Conservation (phyloP, 2,797 vertebrate species). For the Hapalemur alaotrensis region DNA sequence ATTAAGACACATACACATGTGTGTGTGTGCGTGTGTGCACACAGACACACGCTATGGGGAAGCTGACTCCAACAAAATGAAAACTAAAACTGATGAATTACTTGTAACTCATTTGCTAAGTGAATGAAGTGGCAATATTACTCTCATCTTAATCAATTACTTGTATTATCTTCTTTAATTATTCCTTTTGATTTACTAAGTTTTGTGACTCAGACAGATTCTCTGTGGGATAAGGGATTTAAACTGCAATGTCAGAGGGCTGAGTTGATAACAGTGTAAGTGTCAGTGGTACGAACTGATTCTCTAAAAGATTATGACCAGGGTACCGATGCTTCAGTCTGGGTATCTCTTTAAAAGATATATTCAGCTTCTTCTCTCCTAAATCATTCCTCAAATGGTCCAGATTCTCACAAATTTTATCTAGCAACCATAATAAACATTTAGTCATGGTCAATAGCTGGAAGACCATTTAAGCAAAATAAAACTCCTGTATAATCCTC, state of each 20-base stretch:
- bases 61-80: background rate
- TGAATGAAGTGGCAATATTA: background rate
- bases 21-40: background rate
- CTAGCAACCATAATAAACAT: background rate
- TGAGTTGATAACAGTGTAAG: background rate
- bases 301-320: background rate
- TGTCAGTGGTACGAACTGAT: background rate
- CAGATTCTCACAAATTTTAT: background rate
- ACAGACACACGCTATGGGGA: background rate
- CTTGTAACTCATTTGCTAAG: background rate
- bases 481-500: background rate
- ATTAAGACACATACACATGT: background rate
- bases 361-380: background rate
- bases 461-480: background rate
- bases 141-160: background rate
- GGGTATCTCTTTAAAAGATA: background rate
- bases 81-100: background rate
- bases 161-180: background rate
- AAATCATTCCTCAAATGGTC: background rate
- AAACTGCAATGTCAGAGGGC: background rate
- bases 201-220: background rate
- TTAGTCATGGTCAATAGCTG: background rate
- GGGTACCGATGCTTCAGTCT: background rate
- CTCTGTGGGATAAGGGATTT: background rate
- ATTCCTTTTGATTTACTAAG: background rate